phyloP scores from a whole-genome alignment of 2,797 vertebrate species.

The Gadopsis bispinosus region DNA sequence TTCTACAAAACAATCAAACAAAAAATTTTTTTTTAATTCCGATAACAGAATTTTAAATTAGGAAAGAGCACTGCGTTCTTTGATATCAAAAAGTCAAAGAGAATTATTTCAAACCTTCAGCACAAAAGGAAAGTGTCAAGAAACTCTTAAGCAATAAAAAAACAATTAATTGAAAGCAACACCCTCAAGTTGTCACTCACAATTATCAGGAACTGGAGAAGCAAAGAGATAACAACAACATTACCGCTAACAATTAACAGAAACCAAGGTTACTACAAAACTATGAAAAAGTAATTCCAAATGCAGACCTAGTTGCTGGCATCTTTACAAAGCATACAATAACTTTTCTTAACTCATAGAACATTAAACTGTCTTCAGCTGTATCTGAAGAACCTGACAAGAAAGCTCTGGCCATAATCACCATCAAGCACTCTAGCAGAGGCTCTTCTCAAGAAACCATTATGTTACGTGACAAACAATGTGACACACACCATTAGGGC shows the following conservation, averaged over 20 bases:
- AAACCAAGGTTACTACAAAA: not conserved
- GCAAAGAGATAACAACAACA: constrained; percentile 1
- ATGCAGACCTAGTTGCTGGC: not conserved
- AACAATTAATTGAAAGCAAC: not conserved
- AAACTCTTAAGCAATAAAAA: not conserved
- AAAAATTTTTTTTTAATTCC: not conserved
- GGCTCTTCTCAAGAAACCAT: constrained; percentile 6
- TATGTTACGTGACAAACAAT: not conserved
- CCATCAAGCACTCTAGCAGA: not conserved
- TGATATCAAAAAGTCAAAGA: not conserved
- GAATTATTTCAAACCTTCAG: not conserved
- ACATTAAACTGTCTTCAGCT: not conserved
- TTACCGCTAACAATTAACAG: not conserved
- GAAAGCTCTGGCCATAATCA: constrained; percentile 4
- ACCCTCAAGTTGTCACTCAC: not conserved
- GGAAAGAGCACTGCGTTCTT: not conserved
- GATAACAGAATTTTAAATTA: not conserved
- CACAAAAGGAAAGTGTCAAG: not conserved
- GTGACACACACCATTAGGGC: not conserved
- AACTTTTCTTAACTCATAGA: not conserved
- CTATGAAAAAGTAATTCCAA: not conserved
- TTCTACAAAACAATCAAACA: not conserved
- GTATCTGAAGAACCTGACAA: not conserved
- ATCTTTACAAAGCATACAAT: not conserved
- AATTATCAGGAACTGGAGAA: not conserved